Evolutionary conservation across 2,888 invertebrate genomes (phyloP), one percentile per base, ranked within the genome.

Genomic region (Eurois occulta): DNA sequence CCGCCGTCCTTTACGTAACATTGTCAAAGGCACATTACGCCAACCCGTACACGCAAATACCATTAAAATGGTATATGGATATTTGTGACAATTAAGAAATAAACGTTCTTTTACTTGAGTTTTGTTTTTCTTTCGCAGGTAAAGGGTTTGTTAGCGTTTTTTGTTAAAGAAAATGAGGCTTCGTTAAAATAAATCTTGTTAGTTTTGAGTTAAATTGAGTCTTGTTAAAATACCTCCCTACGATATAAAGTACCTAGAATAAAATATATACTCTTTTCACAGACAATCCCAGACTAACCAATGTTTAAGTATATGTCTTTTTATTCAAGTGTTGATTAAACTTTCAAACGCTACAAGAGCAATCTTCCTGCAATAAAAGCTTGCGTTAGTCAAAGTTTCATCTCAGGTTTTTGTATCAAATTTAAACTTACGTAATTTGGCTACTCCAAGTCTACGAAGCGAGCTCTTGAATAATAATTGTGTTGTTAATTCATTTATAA

Each of bases 391-490:
- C 60, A 2, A 77, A 86, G 76, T 87, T 78, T 84, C 77, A 77
- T 75, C 71, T 77, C 76, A 71, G 77, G 72, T 78, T 83, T 77
- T 75, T 76, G 75, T 84, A 87, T 85, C 72, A 85, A 89, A 89
- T 89, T 90, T 88, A 89, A 91, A 91, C 88, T 91, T 91, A 90
- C 87, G 86, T 90, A 88, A 91, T 91, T 88, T 90, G 85, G 85
- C 76, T 79, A 80, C 85, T 86, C 77, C 74, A 87, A 86, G 77
- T 84, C 65, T 75, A 62, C 41, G 38, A 71, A 72, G 77, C 68
- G 52, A 84, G 81, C 87, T 84, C 81, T 88, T 91, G 92, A 88
- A 92, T 91, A 92, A 89, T 92, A 89, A 91, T 90, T 78, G 73
- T 84, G 77, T 76, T 84, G 84, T 86, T 92, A 90, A 91, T 91